Percentiles rank a stretch among this genome's conserved stretches.
Conservation (phyloP, 2,797 vertebrate species). For the Xyrichtys novacula region DNA sequence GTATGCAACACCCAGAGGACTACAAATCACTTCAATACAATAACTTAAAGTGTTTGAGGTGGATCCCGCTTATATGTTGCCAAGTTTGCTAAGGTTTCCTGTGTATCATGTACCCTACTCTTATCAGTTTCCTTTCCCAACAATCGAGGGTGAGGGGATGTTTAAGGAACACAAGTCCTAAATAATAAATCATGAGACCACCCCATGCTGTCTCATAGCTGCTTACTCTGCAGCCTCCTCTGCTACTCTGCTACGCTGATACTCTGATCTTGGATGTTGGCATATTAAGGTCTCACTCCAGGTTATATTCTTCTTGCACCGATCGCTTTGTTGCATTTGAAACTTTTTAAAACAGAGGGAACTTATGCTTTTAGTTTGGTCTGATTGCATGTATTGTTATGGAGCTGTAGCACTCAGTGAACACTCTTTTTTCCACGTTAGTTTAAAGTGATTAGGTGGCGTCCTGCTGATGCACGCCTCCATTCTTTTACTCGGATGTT, state of each 20-base stretch:
- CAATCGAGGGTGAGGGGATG: constrained; percentile 38
- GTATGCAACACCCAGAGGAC: background rate
- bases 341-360: constrained; percentile 1
- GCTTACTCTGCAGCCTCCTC: constrained; percentile 32
- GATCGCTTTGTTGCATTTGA: constrained; percentile 43
- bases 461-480: background rate
- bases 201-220: constrained; percentile 20
- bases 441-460: background rate
- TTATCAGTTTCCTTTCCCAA: constrained; percentile 35
- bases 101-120: constrained; percentile 28
- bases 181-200: constrained; percentile 26
- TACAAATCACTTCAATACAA: background rate
- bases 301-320: constrained; percentile 12
- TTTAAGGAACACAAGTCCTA: constrained; percentile 25
- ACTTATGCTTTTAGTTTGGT: constrained; percentile 16
- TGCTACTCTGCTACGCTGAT: constrained; percentile 24
- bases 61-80: constrained; percentile 25
- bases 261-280: constrained; percentile 9
- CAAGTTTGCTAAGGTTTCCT: constrained; percentile 26
- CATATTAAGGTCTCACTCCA: constrained; percentile 16
- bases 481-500: constrained; percentile 12
- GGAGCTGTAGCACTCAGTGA: background rate
- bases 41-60: constrained; percentile 10
- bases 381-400: constrained; percentile 1
- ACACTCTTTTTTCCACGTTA: background rate